Base-by-base conservation (phyloP, 2,797 vertebrate species). In the Clarias laeviceps region DNA sequence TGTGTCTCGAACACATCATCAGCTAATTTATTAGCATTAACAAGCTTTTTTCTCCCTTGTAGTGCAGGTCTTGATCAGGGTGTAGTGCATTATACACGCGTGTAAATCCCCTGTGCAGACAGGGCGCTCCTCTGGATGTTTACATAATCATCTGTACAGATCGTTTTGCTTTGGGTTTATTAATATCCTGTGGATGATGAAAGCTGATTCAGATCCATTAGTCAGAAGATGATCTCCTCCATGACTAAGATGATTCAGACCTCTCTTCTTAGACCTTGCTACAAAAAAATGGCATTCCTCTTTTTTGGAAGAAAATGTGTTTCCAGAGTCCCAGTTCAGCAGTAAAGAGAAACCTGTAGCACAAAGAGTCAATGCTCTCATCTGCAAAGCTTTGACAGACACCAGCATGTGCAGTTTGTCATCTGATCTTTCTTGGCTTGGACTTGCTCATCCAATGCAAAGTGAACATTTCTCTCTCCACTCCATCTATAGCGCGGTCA, bases 331-430 rank as follows among this genome's bases (percentile, higher is more conserved):
- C 18, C 8, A 59, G 57, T 65, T 4, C 20, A 57, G 24, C 22
- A 57, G 81, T 85, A 74, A 24, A 72, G 20, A 74, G 72, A 34
- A 93, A 91, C 83, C 93, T 92, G 93, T 93, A 93, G 92, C 91
- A 92, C 89, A 92, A 89, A 91, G 90, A 92, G 86, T 83, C 73
- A 14, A 93, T 95, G 95, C 96, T 96, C 94, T 96, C 93, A 93
- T 90, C 92, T 94, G 94, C 96, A 96, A 94, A 95, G 85, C 90
- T 95, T 97, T 99, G 98, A 99, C 93, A 90, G 98, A 98, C 98
- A 98, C 93, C 90, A 95, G 90, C 98, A 99, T 96, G 93, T 99
- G 98, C 92, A 91, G 91, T 91, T 88, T 90, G 98, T 96, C 95
- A 98, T 94, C 91, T 74, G 96, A 98, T 96, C 96, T 94, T 94